phyloP scores from a whole-genome alignment of 2,888 invertebrate species.

The Sialis fuliginosa region DNA sequence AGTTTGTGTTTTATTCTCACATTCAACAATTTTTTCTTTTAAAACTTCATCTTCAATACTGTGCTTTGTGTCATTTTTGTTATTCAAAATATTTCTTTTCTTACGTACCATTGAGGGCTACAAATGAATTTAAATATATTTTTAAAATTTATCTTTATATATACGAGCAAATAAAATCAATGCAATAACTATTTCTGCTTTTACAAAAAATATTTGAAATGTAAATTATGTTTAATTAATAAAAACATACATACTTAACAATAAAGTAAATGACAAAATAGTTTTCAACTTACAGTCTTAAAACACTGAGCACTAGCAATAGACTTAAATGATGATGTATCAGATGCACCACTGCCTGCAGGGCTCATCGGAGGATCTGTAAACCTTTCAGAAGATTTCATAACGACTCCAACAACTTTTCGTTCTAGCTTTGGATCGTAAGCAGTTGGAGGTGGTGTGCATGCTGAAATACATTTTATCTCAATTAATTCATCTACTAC shows the following conservation, averaged over 20 bases:
- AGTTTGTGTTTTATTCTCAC: slow-evolving; percentile 30
- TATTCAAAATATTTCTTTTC: neutral
- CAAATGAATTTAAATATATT: neutral
- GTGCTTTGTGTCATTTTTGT: slow-evolving; percentile 15
- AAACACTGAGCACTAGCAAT: slow-evolving; percentile 3
- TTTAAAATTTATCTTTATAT: neutral
- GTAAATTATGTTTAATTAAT: neutral
- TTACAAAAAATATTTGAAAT: neutral
- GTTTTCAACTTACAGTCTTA: neutral
- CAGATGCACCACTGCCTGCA: slow-evolving; percentile 15
- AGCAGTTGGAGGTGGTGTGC: slow-evolving; percentile 31
- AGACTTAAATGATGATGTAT: slow-evolving; percentile 8
- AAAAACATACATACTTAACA: too few species aligned
- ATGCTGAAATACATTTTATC: slow-evolving; percentile 19
- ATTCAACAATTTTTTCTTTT: slow-evolving; percentile 33
- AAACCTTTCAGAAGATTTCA: slow-evolving; percentile 23
- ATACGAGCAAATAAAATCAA: too few species aligned
- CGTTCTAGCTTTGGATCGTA: slow-evolving; percentile 29
- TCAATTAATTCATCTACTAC: neutral
- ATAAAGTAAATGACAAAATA: neutral
- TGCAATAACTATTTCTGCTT: neutral
- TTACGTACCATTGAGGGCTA: neutral
- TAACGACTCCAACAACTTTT: slow-evolving; percentile 23
- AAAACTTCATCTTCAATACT: slow-evolving; percentile 22
- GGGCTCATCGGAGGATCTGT: slow-evolving; percentile 20